Base-by-base conservation (phyloP, 2,113 vertebrate genomes). In the Hiodon tergisus region DNA sequence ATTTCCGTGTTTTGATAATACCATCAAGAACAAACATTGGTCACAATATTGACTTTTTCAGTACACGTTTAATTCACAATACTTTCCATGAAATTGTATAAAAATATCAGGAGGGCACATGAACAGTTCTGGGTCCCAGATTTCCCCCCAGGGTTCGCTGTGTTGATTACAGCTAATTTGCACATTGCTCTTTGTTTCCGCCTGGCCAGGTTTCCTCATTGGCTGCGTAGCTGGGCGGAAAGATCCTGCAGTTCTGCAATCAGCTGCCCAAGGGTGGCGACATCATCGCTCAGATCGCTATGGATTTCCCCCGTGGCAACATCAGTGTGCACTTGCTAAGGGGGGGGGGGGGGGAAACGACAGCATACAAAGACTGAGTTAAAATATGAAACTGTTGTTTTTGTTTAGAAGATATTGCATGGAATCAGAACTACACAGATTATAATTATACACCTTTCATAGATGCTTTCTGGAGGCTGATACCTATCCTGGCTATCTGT, bases 301-400 rank as follows among this genome's bases (percentile, higher is more conserved):
- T 87, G 89, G 80, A 98, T 57, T 52, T 91, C 89, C 50, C 92
- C 93, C 2, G 88, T 93, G 17, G 81, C 80, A 62, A 87, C 84
- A 48, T 97, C 95, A 2, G 88, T 86, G 87, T 96, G 95, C 78
- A 88, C 86, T 84, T 98, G 95, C 97, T 98, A 85, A 17, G 80
- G 4, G 71, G 6, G 31, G 31, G 31, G 31, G 31, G 31, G 31
- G 31, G 31, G 31, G 31, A 31, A 31, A 31, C 31, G 31, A 31
- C 31, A 31, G 31, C 31, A 2, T 31, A 31, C 31, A 31, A 31
- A 31, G 31, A 31, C 31, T 31, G 31, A 31, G 31, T 31, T 31
- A 31, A 31, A 31, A 2, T 31, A 31, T 31, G 31, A 31, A 31
- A 31, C 31, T 31, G 31, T 31, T 0, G 31, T 31, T 31, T 31